Base-by-base conservation (phyloP, 2,888 invertebrate genomes). In the Mesochorus sp. region DNA sequence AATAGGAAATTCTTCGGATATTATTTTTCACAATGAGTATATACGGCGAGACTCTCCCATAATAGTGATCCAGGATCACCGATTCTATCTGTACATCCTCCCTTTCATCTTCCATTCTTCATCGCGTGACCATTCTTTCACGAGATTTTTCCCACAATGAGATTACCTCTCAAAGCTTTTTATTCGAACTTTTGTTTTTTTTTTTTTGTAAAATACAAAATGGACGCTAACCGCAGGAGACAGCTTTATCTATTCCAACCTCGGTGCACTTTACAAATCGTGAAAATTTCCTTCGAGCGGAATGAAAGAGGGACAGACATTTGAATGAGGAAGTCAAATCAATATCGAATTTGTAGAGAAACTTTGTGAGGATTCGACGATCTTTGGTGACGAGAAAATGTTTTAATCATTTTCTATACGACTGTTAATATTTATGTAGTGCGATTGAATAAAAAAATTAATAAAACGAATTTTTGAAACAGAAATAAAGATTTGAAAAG, bases 1-100 rank as follows among this genome's bases (percentile, higher is more conserved):
- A 81, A 83, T 84, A 62, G 82, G 83, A 85, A 82, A 85, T 81
- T 84, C 84, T 80, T 81, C 70, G 76, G 79, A 80, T 81, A 83
- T 84, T 83, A 84, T 82, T 83, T 61, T 81, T 39, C 76, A 71
- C 77, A 71, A 79, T 80, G 73, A 73, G 55, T 59, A 21, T 26
- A 39, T 51, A 31, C 14, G 17, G 6, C n/a, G 51, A 14, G 17
- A 55, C 6, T 55, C 53, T 51, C 19, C 47, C n/a, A 17, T 24
- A 24, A 49, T 34, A 31, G 49, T 39, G 39, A 24, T 37, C 44
- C 39, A n/a, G 10, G 19, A 51, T 31, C 34, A 47, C 44, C 53
- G 19, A 53, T 26, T 67, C 39, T 12, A 21, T 47, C 19, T 47
- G 10, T 44, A 17, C 37, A 10, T 24, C 14, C 12, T 39, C 12